These are phyloP conservation scores for Blomia tropicalis DNA, from an alignment of 2,888 invertebrate species.

Conservation along the genomic window DNA sequence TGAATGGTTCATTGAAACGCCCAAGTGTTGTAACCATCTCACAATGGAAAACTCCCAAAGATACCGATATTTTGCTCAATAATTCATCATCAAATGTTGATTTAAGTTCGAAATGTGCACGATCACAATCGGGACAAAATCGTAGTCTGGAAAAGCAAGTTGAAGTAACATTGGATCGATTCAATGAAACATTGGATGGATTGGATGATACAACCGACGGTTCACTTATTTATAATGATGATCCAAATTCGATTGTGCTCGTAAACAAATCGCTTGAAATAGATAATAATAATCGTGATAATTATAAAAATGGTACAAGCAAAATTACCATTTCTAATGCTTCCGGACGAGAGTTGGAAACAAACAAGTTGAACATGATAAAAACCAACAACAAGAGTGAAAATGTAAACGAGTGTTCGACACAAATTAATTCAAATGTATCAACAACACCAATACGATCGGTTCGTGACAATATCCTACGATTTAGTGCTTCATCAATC, in stretches of 20 bases:
- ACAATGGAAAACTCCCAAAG: conserved; percentile 2
- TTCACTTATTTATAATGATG: not conserved
- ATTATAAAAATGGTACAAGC: not conserved
- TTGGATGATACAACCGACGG: not conserved
- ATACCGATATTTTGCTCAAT: not conserved
- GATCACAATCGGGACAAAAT: not conserved
- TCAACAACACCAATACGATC: not conserved
- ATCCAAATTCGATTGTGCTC: not conserved
- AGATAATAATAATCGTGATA: too few relatives aligned
- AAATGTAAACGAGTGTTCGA: not conserved
- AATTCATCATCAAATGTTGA: not conserved
- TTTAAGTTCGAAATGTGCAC: not conserved
- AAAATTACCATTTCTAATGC: not conserved
- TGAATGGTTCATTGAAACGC: conserved; percentile 6
- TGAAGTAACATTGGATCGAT: not conserved
- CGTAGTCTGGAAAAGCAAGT: conserved; percentile 2
- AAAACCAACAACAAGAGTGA: not conserved
- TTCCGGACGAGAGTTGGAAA: not conserved
- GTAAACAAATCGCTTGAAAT: not conserved
- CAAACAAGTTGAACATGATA: not conserved
- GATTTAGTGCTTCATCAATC: not conserved
- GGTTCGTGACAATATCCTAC: not conserved
- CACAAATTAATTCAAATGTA: not conserved
- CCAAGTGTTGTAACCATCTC: conserved; percentile 5
- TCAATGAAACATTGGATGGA: not conserved